Evolutionary conservation across 2,113 vertebrate species (phyloP).

Genomic region (Ivindomyrus marchei): DNA sequence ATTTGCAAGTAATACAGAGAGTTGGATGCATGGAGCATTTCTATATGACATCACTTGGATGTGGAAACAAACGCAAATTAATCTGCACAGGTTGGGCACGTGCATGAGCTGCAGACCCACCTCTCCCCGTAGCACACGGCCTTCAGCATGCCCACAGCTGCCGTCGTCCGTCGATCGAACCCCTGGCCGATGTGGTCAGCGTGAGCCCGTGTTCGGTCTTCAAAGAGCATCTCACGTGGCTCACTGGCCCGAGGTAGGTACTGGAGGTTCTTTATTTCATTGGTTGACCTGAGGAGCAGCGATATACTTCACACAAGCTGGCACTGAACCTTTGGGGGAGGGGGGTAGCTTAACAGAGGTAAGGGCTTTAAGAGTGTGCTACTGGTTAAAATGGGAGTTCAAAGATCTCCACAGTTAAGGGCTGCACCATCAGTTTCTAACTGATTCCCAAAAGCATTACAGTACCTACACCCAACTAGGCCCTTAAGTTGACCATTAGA

Average conservation of each 20-base stretch:
- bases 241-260: slow-evolving; percentile 94
- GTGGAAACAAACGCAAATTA: neutral
- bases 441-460: neutral
- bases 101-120: slow-evolving; percentile 51
- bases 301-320: neutral
- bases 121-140: slow-evolving; percentile 79
- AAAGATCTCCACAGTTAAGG: neutral
- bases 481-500: neutral
- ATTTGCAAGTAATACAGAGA: neutral
- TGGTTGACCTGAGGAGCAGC: slow-evolving; percentile 75
- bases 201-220: slow-evolving; percentile 89
- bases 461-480: neutral
- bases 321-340: neutral
- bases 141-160: slow-evolving; percentile 93
- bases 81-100: neutral
- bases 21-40: neutral
- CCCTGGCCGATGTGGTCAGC: slow-evolving; percentile 97
- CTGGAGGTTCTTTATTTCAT: slow-evolving; percentile 98
- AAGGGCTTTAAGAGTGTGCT: neutral
- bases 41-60: neutral
- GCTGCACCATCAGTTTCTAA: neutral
- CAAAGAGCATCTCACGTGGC: slow-evolving; percentile 93
- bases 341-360: neutral
- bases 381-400: neutral
- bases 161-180: slow-evolving; percentile 89